Conservation (phyloP, 2,113 vertebrate species). For the Hiodon alosoides region DNA sequence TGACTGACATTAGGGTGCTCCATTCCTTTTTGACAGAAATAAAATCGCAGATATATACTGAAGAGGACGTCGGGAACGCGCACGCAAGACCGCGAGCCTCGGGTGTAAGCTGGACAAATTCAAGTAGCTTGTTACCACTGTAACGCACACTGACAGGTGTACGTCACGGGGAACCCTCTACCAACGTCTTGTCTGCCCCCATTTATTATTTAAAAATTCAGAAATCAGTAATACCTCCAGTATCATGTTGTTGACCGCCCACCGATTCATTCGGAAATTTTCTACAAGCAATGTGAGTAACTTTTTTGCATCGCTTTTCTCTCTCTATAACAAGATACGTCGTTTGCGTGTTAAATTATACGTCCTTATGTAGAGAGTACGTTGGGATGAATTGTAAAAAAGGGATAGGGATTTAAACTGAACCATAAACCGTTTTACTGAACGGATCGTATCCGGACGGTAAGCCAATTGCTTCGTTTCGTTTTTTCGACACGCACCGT, state of each 20-base stretch:
- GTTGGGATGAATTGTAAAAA: neutral
- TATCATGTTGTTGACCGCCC: conserved; percentile 73
- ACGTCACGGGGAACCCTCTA: too few relatives aligned
- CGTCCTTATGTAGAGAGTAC: neutral
- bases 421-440: neutral
- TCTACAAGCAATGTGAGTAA: conserved; percentile 81
- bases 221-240: conserved; percentile 18
- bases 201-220: neutral
- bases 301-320: neutral
- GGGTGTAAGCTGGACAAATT: neutral
- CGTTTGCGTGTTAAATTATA: neutral
- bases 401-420: neutral
- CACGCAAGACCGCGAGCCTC: too few relatives aligned
- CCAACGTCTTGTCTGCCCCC: too few relatives aligned
- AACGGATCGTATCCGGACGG: neutral
- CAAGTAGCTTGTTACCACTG: too few relatives aligned
- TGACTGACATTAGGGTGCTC: too few relatives aligned
- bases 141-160: too few relatives aligned
- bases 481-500: neutral
- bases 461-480: neutral
- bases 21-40: too few relatives aligned
- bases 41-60: too few relatives aligned
- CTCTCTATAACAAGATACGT: neutral
- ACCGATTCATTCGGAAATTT: conserved; percentile 70
- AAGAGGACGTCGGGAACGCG: too few relatives aligned